A percentile compares a stretch with the other conserved stretches of the same genome.
Evolutionary conservation across 2,113 vertebrate genomes (phyloP).

Genomic region (Ptilonorhynchus violaceus): DNA sequence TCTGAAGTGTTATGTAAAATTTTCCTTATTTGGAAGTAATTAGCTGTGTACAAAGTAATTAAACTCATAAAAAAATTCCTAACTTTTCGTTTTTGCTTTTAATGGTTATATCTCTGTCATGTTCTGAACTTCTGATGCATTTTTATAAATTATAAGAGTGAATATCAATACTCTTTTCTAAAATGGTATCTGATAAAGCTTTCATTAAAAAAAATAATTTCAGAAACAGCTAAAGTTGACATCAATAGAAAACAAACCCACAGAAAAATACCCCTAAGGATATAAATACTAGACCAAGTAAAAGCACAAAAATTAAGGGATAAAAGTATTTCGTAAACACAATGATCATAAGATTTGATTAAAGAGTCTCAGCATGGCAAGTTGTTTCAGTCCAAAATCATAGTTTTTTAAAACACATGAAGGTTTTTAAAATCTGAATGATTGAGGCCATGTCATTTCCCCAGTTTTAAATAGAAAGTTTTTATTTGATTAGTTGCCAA

Average conservation of each 20-base stretch:
- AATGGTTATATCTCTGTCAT: neutral
- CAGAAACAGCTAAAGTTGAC: neutral
- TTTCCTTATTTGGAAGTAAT: neutral
- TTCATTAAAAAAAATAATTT: neutral
- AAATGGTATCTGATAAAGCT: neutral
- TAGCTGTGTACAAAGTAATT: neutral
- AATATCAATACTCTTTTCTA: neutral
- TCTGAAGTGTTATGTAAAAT: neutral
- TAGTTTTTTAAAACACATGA: neutral
- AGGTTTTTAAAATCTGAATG: neutral
- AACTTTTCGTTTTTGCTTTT: neutral
- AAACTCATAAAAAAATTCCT: neutral
- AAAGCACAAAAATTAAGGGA: neutral
- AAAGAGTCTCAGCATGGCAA: neutral
- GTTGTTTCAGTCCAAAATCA: neutral
- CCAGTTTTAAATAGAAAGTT: neutral
- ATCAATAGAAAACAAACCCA: neutral
- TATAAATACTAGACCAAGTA: neutral
- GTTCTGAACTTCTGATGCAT: neutral
- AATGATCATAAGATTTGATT: neutral
- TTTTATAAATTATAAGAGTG: neutral
- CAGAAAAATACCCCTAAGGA: neutral
- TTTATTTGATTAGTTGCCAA: neutral
- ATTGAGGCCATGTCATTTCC: neutral
- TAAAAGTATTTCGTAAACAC: neutral